These are phyloP conservation scores for Resseliella maxima DNA, from an alignment of 2,888 invertebrate species.

Conservation along the genomic window DNA sequence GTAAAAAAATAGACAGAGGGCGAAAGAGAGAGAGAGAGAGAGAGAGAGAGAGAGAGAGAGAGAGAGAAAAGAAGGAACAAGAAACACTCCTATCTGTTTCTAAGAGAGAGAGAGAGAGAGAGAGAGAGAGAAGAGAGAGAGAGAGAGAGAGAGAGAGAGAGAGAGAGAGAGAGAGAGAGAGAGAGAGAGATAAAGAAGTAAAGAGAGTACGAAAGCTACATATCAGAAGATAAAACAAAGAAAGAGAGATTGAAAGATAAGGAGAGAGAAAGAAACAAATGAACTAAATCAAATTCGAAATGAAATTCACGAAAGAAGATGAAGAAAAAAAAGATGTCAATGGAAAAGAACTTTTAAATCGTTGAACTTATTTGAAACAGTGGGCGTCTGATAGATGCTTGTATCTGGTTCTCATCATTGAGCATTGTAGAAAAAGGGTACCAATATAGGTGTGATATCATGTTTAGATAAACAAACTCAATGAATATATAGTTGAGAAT, in stretches of 20 bases:
- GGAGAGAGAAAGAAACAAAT: not conserved
- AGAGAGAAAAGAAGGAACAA: not conserved
- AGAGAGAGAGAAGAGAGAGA: not conserved
- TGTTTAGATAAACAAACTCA: not conserved
- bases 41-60: no score
- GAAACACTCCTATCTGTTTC: no score
- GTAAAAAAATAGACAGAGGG: no score
- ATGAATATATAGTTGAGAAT: not conserved
- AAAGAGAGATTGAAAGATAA: not conserved
- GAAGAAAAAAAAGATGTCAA: not conserved
- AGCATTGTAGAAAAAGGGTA: not conserved
- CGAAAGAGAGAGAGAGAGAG: no score
- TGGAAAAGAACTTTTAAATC: constrained; percentile 40
- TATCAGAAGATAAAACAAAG: no score
- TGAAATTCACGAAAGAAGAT: not conserved
- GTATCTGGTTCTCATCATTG: not conserved
- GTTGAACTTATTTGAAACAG: constrained; percentile 36
- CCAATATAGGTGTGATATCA: not conserved
- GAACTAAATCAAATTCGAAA: constrained; percentile 6
- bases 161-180: not conserved
- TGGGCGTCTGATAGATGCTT: constrained; percentile 6
- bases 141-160: not conserved
- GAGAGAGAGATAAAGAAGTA: no score
- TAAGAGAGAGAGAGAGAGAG: not conserved
- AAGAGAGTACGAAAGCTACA: no score